These are phyloP conservation scores for Dascillus cervinus DNA, from an alignment of 2,888 invertebrate species.

Conservation along the genomic window DNA sequence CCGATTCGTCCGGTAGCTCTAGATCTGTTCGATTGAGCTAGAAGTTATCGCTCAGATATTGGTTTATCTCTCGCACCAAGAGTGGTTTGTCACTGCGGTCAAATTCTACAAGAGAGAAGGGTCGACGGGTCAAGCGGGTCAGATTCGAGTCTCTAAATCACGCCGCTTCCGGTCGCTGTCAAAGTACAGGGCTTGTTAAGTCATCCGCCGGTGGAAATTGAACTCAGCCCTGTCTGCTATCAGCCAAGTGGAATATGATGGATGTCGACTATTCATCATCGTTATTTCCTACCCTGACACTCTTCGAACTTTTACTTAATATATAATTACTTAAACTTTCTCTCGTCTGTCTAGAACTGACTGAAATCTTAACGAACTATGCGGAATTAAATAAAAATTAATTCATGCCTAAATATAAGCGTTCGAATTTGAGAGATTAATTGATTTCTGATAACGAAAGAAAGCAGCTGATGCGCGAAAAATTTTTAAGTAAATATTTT, in stretches of 20 bases:
- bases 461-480: too few relatives aligned
- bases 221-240: conserved; percentile 22
- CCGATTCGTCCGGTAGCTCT: conserved; percentile 9
- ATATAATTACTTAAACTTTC: conserved; percentile 31
- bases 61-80: conserved; percentile 11
- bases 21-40: conserved; percentile 3
- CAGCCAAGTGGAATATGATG: conserved; percentile 38
- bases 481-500: too few relatives aligned
- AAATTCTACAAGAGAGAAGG: conserved; percentile 12
- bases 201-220: conserved; percentile 23
- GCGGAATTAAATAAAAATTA: too few relatives aligned
- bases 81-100: conserved; percentile 20
- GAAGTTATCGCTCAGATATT: conserved; percentile 10
- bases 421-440: too few relatives aligned
- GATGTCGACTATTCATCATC: conserved; percentile 43
- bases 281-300: conserved; percentile 38
- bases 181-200: conserved; percentile 21
- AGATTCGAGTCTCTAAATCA: conserved; percentile 25
- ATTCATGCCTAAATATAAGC: too few relatives aligned
- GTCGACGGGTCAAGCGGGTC: conserved; percentile 24
- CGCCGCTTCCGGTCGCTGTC: conserved; percentile 23
- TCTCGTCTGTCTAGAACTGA: too few relatives aligned
- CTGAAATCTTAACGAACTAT: too few relatives aligned
- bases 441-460: too few relatives aligned
- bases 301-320: conserved; percentile 37